Conservation (phyloP, 2,888 invertebrate genomes). For the Agrochola circellaris region DNA sequence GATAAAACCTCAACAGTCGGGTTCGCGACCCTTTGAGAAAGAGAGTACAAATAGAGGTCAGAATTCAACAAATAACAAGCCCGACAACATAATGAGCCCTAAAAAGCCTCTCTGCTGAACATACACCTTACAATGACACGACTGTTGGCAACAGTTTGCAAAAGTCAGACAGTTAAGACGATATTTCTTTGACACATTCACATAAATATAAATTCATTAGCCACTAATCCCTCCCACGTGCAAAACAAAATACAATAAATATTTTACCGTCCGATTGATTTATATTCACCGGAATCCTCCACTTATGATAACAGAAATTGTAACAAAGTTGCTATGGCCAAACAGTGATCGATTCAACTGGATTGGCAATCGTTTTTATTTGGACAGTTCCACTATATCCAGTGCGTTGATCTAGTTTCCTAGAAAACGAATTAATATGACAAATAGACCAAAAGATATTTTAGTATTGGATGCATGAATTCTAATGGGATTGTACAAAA, state of each 20-base stretch:
- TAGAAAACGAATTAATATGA: too few species aligned
- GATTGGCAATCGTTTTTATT: neutral
- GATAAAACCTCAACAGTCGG: slow-evolving; percentile 2
- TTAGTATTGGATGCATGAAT: neutral
- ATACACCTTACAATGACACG: neutral
- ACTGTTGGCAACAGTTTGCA: neutral
- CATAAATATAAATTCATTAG: slow-evolving; percentile 10
- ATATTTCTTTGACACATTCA: neutral
- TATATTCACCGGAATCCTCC: slow-evolving; percentile 4
- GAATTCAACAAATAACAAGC: neutral
- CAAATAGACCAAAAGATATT: neutral
- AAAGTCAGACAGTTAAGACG: neutral
- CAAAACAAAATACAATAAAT: neutral
- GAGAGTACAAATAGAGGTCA: neutral
- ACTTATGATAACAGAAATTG: slow-evolving; percentile 20
- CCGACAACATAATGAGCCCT: neutral
- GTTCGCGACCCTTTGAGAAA: neutral
- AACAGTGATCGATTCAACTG: neutral
- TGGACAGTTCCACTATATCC: neutral
- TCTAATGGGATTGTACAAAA: neutral
- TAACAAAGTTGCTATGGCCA: neutral
- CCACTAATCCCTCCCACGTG: neutral
- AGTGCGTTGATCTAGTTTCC: neutral
- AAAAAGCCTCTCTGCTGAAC: neutral
- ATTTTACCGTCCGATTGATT: neutral